Evolutionary conservation across 2,797 vertebrate species (phyloP).

Genomic region (Takifugu ocellatus): DNA sequence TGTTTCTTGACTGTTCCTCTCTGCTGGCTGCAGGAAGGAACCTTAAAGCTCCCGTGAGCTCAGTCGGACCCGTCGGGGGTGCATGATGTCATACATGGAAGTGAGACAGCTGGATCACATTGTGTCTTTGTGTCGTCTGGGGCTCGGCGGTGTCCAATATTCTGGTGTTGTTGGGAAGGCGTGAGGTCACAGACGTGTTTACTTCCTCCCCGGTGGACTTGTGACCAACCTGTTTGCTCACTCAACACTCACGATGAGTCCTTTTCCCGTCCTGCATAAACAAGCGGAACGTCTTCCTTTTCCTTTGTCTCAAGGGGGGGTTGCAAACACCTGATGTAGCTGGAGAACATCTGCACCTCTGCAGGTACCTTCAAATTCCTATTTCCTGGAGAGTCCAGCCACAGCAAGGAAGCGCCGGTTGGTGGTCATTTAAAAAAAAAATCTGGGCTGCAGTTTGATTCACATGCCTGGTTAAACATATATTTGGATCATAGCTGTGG

Average conservation of each 20-base stretch:
- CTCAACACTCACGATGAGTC: neutral
- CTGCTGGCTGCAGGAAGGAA: conserved; percentile 72
- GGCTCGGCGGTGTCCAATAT: conserved; percentile 28
- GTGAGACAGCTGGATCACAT: conserved; percentile 59
- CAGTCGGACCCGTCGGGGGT: conserved; percentile 41
- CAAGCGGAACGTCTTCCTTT: neutral
- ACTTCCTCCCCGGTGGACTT: neutral
- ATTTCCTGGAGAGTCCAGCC: no score
- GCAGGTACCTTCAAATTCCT: neutral
- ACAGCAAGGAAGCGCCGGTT: no score
- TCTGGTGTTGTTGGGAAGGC: conserved; percentile 27
- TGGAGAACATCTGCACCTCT: neutral
- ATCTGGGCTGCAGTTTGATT: no score
- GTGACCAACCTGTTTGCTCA: conserved; percentile 9
- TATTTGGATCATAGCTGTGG: no score
- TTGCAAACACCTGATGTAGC: neutral
- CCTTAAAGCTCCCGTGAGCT: conserved; percentile 40
- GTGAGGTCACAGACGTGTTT: conserved; percentile 27
- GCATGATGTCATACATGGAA: conserved; percentile 78
- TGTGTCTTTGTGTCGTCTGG: conserved; percentile 61
- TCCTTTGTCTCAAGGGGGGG: no score
- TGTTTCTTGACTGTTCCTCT: conserved; percentile 64
- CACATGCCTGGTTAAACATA: no score
- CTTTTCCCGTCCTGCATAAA: neutral
- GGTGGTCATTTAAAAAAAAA: no score